A percentile compares a stretch with the other conserved stretches of the same genome.
Evolutionary conservation across 2,797 vertebrate species (phyloP).

Genomic region (Chelmon rostratus): DNA sequence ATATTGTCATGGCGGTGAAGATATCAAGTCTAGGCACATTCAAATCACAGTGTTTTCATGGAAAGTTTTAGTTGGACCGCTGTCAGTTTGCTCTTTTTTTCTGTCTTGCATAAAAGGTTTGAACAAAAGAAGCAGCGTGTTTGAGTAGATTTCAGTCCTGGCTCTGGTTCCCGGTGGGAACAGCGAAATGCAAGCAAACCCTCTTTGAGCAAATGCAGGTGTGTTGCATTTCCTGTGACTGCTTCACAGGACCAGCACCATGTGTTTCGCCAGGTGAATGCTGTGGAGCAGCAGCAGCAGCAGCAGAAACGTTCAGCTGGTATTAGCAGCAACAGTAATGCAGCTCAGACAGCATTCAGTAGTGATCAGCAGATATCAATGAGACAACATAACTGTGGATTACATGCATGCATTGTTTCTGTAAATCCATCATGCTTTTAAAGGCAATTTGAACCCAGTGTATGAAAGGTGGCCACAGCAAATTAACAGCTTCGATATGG

Average conservation of each 20-base stretch:
- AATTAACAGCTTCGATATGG: neutral
- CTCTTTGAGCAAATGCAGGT: neutral
- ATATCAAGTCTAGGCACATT: slow-evolving; percentile 1
- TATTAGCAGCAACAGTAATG: neutral
- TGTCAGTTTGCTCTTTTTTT: neutral
- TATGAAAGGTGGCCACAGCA: neutral
- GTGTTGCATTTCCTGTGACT: neutral
- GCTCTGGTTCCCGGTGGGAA: neutral
- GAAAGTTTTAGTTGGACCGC: neutral
- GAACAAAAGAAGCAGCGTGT: neutral
- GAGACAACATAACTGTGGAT: neutral
- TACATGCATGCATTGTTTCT: neutral
- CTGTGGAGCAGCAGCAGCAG: neutral
- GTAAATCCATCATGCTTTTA: neutral
- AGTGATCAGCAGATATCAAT: neutral
- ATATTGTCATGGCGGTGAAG: neutral
- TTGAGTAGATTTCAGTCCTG: neutral
- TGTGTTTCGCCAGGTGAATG: neutral
- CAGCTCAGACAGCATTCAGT: no score
- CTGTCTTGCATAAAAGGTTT: neutral
- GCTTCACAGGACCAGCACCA: slow-evolving; percentile 18
- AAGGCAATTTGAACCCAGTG: neutral
- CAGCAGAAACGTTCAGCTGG: neutral
- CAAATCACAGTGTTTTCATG: neutral
- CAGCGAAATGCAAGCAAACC: neutral